These are phyloP conservation scores for Asobara japonica DNA, from an alignment of 1,140 invertebrate species.

Conservation along the genomic window DNA sequence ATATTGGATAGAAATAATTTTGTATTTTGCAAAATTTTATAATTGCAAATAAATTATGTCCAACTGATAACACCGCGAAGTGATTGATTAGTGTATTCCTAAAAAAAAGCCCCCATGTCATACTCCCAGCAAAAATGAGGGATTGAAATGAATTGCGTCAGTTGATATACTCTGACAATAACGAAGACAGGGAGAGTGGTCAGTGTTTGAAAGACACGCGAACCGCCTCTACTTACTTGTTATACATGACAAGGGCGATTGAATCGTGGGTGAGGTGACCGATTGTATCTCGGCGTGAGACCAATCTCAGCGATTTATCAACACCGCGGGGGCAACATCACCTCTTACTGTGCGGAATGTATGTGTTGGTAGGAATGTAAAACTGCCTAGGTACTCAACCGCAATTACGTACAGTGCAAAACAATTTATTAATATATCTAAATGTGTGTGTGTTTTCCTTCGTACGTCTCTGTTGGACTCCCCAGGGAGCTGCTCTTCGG, in stretches of 20 bases:
- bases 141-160: background rate
- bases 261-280: slow-evolving; percentile 52
- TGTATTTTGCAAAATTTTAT: too few relatives aligned
- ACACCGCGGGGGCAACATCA: slow-evolving; percentile 32
- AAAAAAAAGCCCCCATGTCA: too few relatives aligned
- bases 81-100: too few relatives aligned
- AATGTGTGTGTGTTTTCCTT: too few relatives aligned
- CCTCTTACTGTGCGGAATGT: slow-evolving; percentile 20
- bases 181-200: slow-evolving; percentile 7
- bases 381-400: too few relatives aligned
- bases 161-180: background rate
- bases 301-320: slow-evolving; percentile 62
- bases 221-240: slow-evolving; percentile 1
- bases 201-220: slow-evolving; percentile 1
- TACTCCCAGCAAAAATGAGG: background rate
- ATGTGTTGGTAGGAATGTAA: background rate
- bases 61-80: too few relatives aligned
- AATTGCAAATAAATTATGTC: too few relatives aligned
- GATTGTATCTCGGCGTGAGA: slow-evolving; percentile 51
- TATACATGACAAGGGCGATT: slow-evolving; percentile 42
- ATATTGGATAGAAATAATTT: too few relatives aligned
- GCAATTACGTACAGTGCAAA: too few relatives aligned
- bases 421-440: background rate
- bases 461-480: too few relatives aligned
- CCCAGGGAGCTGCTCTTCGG: too few relatives aligned